phyloP scores from a whole-genome alignment of 2,888 invertebrate genomes.

The Chrysolina oricalcia region DNA sequence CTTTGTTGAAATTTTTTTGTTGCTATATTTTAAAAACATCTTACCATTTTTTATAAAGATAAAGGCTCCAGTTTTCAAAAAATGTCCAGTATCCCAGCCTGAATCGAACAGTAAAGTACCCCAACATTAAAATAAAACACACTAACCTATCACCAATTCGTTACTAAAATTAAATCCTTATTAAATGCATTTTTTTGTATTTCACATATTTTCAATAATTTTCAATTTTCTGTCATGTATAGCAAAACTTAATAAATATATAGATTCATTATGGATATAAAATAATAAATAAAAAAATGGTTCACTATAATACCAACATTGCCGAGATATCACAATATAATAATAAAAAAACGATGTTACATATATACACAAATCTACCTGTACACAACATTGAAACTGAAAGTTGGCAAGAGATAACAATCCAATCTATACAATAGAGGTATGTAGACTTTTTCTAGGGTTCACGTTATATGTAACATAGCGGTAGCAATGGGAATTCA shows the following conservation, averaged over 20 bases:
- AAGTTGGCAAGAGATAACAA: slow-evolving; percentile 55
- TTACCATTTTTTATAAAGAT: neutral
- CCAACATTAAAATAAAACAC: neutral
- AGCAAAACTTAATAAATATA: slow-evolving; percentile 42
- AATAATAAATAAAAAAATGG: slow-evolving; percentile 56
- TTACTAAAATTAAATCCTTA: slow-evolving; percentile 7
- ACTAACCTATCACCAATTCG: slow-evolving; percentile 2
- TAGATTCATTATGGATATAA: slow-evolving; percentile 42
- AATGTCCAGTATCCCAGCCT: neutral
- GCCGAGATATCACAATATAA: slow-evolving; percentile 63
- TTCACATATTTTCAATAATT: slow-evolving; percentile 11
- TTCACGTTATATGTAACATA: slow-evolving; percentile 59
- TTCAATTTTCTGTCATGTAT: slow-evolving; percentile 23
- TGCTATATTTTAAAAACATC: neutral
- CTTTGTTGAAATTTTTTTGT: too few relatives aligned
- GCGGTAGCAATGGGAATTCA: slow-evolving; percentile 50
- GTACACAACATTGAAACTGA: slow-evolving; percentile 50
- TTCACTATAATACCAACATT: slow-evolving; percentile 63
- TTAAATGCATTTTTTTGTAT: slow-evolving; percentile 18
- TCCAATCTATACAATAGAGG: slow-evolving; percentile 51
- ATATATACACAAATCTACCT: slow-evolving; percentile 54
- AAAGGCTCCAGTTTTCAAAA: neutral
- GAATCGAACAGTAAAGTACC: neutral
- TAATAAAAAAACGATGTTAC: slow-evolving; percentile 58
- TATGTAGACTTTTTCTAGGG: slow-evolving; percentile 37